Percentiles rank a stretch among this genome's conserved stretches.
phyloP scores from a whole-genome alignment of 2,888 invertebrate species.

The Melinopterus prodromus region DNA sequence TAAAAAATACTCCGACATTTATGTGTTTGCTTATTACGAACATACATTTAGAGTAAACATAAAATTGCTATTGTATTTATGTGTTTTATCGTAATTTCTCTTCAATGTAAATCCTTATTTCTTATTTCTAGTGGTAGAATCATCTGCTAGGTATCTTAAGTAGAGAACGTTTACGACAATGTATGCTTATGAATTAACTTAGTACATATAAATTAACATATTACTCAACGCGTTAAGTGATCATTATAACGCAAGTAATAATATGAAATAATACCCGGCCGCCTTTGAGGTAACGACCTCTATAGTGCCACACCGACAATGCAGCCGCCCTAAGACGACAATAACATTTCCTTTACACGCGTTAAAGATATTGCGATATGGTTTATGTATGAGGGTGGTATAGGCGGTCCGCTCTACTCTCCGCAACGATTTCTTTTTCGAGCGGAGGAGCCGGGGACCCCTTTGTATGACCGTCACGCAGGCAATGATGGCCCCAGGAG shows the following conservation, averaged over 20 bases:
- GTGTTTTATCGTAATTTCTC: too few species aligned
- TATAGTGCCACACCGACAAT: neutral
- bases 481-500: constrained; percentile 52
- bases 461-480: constrained; percentile 52
- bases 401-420: constrained; percentile 12
- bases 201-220: too few species aligned
- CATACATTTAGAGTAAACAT: too few species aligned
- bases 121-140: too few species aligned
- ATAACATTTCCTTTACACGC: constrained; percentile 37
- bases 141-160: too few species aligned
- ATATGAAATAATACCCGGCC: neutral
- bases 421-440: neutral
- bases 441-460: neutral
- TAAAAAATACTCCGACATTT: too few species aligned
- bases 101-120: too few species aligned
- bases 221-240: too few species aligned
- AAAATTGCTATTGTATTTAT: too few species aligned
- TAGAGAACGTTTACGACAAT: too few species aligned
- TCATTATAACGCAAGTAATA: neutral
- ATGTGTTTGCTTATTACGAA: too few species aligned
- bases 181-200: too few species aligned
- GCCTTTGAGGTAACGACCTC: neutral
- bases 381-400: constrained; percentile 36
- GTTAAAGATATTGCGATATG: constrained; percentile 37
- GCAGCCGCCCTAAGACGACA: constrained; percentile 20